Base-by-base conservation (phyloP, 2,888 invertebrate species). In the Oligia fasciuncula region DNA sequence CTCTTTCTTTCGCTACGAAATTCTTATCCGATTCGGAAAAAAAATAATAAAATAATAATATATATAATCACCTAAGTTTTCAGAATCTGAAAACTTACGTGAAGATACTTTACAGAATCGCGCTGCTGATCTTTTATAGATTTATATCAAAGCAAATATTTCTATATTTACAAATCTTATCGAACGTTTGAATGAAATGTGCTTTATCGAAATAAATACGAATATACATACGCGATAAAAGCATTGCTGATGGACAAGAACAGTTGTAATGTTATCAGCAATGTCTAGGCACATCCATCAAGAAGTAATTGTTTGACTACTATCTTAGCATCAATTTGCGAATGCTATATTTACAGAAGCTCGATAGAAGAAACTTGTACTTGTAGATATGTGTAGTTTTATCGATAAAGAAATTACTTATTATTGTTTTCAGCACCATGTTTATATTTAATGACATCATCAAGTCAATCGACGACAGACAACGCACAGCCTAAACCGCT, bases 201-300 rank as follows among this genome's bases (percentile, higher is more conserved):
- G 67, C 40, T 85, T 81, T 72, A 81, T 83, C 43, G 17, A 71
- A 80, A 71, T 46, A 49, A 49, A 49, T 46, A 23, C 14, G 19
- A 65, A 49, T 70, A 62, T 67, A 17, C 17, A 79, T 35, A 43
- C 67, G 67, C 60, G 69, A 84, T 84, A 74, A 84, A 80, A 57
- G 60, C 49, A 6, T 63, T 49, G 14, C 63, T 79, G 19, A 65
- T 65, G 23, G 67, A 57, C 40, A 69, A 54, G 23, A 54, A 6
- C 19, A 70, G 49, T 46, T 76, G 11, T 60, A 62, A 40, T 54
- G 14, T 43, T 62, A 62, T 66, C 54, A 63, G 35, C 19, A 70
- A 60, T 83, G 54, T 67, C 51, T 73, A 35, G 62, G 46, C 13
- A 69, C 23, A 84, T 70, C 43, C 23, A 84, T 70, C 43, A 67